Conservation (phyloP, 23 tunicate species). For the Corella eumyota region DNA sequence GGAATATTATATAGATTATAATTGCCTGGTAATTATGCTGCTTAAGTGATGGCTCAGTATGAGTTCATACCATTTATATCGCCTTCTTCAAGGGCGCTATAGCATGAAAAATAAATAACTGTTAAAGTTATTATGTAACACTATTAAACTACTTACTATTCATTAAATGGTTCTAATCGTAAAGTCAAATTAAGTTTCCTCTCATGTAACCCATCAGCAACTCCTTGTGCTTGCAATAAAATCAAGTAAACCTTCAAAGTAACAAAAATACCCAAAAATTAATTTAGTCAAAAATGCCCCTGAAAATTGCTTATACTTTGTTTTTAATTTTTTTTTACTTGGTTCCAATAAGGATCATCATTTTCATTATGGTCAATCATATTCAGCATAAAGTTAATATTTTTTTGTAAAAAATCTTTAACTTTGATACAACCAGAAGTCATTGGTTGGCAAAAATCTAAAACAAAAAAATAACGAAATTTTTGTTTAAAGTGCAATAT, state of each 20-base stretch:
- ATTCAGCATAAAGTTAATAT: slow-evolving; percentile 12
- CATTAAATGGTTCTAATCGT: slow-evolving; percentile 48
- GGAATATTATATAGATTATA: too few relatives aligned
- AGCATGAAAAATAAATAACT: too few relatives aligned
- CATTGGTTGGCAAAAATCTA: slow-evolving; percentile 8
- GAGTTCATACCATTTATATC: too few relatives aligned
- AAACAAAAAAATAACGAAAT: not conserved
- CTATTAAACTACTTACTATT: slow-evolving; percentile 5
- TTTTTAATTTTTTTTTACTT: too few relatives aligned
- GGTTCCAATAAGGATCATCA: slow-evolving; percentile 52
- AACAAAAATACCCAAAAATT: too few relatives aligned
- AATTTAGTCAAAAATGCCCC: too few relatives aligned
- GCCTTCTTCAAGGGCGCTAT: too few relatives aligned
- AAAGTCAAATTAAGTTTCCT: slow-evolving; percentile 12
- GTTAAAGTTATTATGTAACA: too few relatives aligned
- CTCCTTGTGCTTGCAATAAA: slow-evolving; percentile 41
- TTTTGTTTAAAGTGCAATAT: too few relatives aligned
- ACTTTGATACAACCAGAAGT: slow-evolving; percentile 17
- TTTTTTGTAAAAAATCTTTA: slow-evolving; percentile 5
- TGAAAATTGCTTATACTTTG: too few relatives aligned
- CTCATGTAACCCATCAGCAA: slow-evolving; percentile 29
- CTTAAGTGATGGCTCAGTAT: too few relatives aligned
- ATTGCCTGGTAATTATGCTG: too few relatives aligned
- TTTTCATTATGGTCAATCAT: slow-evolving; percentile 22
- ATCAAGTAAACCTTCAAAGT: slow-evolving; percentile 10